Evolutionary conservation across 2,797 vertebrate genomes (phyloP), one percentile per base, ranked within the genome.

Genomic region (Sylvia borin): DNA sequence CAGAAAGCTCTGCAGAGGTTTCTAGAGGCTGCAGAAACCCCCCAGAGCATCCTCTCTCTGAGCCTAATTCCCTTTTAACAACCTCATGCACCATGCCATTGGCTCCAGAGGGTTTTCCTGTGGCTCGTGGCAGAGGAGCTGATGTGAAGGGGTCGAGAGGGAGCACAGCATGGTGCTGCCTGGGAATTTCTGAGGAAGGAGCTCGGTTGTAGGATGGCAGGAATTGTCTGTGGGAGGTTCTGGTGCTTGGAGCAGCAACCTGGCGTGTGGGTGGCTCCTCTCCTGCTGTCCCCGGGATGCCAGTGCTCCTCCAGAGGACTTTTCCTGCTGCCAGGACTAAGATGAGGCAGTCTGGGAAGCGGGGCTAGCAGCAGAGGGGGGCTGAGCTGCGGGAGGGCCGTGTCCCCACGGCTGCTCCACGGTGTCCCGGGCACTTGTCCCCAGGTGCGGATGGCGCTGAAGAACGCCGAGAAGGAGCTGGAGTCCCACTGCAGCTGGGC

Each of bases 381-480:
- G 11, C 2, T 3, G 78, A 8, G 45, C n/a, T 7, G 67, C 2
- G 1, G 75, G 21, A 51, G 50, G 27, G 48, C 48, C 26, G 6
- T 1, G 68, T 47, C 58, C 68, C 47, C 7, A 2, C 17, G 10
- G 42, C 68, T 6, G 16, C 83, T 32, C 5, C 61, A 13, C 3
- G 1, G 25, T 7, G 21, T 9, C 5, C 13, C 2, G 1, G 2
- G 5, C 13, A 2, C 6, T 42, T 60, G 20, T 14, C 51, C 17
- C 2, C 96, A 99, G 99, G 99, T 99, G 34, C 99, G 99, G n/a
- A 99, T 99, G 98, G 99, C 99, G 1, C 97, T 99, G 80, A 99
- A 98, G 97, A 99, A 99, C 40, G 99, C 99, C 0, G 99, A 99
- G 97, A 99, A 99, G 97, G 99, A 99, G 97, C 96, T 99, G 96